Percentiles rank a stretch among this genome's conserved stretches.
phyloP scores from a whole-genome alignment of 2,797 vertebrate genomes.

The Florisuga fusca region DNA sequence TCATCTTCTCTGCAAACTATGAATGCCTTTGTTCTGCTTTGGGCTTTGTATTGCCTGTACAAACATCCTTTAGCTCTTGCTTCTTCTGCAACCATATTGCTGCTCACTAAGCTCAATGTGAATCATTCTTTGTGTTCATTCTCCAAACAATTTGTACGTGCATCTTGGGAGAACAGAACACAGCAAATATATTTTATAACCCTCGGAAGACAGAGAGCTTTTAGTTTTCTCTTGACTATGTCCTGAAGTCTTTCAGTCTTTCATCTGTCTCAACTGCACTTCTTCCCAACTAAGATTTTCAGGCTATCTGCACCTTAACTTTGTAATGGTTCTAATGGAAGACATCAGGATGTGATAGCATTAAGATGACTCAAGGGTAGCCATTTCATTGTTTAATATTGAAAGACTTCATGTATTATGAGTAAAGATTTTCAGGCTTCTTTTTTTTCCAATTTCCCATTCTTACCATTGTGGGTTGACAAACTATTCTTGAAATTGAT shows the following conservation, averaged over 20 bases:
- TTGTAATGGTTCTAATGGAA: slow-evolving; percentile 48
- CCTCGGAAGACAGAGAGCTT: background rate
- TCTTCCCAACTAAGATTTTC: background rate
- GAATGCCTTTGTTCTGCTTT: background rate
- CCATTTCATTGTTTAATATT: slow-evolving; percentile 51
- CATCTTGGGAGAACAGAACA: background rate
- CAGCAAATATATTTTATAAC: background rate
- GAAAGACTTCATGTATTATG: slow-evolving; percentile 35
- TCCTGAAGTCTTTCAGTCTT: background rate
- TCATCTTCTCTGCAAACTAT: background rate
- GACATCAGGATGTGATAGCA: slow-evolving; percentile 14
- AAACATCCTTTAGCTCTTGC: background rate
- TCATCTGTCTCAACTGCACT: background rate
- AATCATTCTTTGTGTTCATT: background rate
- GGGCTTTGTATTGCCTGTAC: background rate
- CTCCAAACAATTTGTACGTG: background rate
- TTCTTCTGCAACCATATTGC: background rate
- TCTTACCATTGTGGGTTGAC: background rate
- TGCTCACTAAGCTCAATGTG: background rate
- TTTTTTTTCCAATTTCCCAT: slow-evolving; percentile 40
- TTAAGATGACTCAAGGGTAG: slow-evolving; percentile 38
- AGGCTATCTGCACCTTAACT: slow-evolving; percentile 24
- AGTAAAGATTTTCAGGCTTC: slow-evolving; percentile 22
- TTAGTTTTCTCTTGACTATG: background rate
- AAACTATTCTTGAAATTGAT: background rate